phyloP scores from a whole-genome alignment of 2,888 invertebrate genomes.

The Empis livida region DNA sequence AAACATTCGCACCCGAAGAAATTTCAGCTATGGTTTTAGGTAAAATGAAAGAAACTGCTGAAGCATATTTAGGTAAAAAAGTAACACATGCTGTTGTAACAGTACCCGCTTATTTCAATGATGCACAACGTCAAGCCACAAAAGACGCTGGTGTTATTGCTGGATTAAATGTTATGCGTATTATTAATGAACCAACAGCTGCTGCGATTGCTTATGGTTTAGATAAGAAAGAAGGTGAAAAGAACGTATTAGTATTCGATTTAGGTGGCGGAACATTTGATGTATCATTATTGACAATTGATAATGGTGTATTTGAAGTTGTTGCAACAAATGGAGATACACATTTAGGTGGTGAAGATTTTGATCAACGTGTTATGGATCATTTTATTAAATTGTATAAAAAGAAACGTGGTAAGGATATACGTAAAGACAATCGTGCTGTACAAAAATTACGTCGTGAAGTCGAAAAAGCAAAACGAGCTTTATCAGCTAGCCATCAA shows the following conservation, averaged over 20 bases:
- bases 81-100: slow-evolving; percentile 58
- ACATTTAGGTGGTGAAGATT: slow-evolving; percentile 98
- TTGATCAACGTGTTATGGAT: slow-evolving; percentile 96
- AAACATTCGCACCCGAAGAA: slow-evolving; percentile 95
- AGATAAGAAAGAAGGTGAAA: slow-evolving; percentile 94
- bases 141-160: slow-evolving; percentile 97
- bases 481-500: slow-evolving; percentile 82
- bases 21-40: slow-evolving; percentile 96
- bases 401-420: slow-evolving; percentile 97
- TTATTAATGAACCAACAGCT: slow-evolving; percentile 96
- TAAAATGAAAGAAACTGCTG: slow-evolving; percentile 98
- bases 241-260: slow-evolving; percentile 97
- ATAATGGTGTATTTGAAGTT: slow-evolving; percentile 94
- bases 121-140: slow-evolving; percentile 97
- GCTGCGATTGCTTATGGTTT: slow-evolving; percentile 95
- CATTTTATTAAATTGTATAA: slow-evolving; percentile 98
- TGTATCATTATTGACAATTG: slow-evolving; percentile 94
- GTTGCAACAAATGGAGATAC: slow-evolving; percentile 64
- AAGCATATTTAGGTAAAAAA: slow-evolving; percentile 92
- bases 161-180: slow-evolving; percentile 45
- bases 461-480: slow-evolving; percentile 95
- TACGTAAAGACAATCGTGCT: slow-evolving; percentile 86
- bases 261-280: slow-evolving; percentile 99
- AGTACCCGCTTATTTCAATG: slow-evolving; percentile 88
- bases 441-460: slow-evolving; percentile 94